phyloP scores from a whole-genome alignment of 2,888 invertebrate genomes.

The Choreutis nemorana region DNA sequence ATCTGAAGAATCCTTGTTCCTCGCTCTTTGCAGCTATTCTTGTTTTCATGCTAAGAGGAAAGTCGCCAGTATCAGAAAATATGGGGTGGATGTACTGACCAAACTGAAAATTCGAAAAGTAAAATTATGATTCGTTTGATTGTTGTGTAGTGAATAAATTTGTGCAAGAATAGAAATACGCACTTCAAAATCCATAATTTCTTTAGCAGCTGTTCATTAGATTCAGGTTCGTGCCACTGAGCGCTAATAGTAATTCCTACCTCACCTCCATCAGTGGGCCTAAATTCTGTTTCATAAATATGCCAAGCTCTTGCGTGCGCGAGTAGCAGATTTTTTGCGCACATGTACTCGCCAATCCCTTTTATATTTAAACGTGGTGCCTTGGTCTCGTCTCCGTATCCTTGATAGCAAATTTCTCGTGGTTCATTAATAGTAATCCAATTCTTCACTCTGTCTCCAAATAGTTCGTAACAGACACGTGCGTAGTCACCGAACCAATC shows the following conservation, averaged over 20 bases:
- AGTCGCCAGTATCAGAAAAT: slow-evolving; percentile 35
- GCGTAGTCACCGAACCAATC: slow-evolving; percentile 35
- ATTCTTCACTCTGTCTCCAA: slow-evolving; percentile 29
- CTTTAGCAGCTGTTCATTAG: slow-evolving; percentile 46
- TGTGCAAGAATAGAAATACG: background rate
- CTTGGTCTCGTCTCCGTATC: slow-evolving; percentile 31
- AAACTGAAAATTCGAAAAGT: slow-evolving; percentile 10
- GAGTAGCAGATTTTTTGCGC: slow-evolving; percentile 45
- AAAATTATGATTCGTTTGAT: background rate
- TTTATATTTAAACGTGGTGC: slow-evolving; percentile 32
- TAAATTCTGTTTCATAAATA: slow-evolving; percentile 35
- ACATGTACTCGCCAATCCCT: slow-evolving; percentile 53
- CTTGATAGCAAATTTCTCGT: slow-evolving; percentile 17
- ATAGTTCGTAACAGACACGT: slow-evolving; percentile 22
- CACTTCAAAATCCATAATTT: background rate
- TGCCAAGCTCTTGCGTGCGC: slow-evolving; percentile 61
- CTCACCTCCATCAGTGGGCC: slow-evolving; percentile 33
- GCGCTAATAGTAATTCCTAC: slow-evolving; percentile 30
- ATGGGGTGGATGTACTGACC: slow-evolving; percentile 34
- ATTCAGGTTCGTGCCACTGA: slow-evolving; percentile 42
- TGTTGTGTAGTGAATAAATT: background rate
- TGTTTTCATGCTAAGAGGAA: slow-evolving; percentile 34
- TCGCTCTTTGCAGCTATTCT: slow-evolving; percentile 34
- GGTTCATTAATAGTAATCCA: slow-evolving; percentile 63
- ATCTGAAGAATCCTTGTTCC: slow-evolving; percentile 39